Conservation (phyloP, 2,888 invertebrate species). For the Himalopsyche anomala region DNA sequence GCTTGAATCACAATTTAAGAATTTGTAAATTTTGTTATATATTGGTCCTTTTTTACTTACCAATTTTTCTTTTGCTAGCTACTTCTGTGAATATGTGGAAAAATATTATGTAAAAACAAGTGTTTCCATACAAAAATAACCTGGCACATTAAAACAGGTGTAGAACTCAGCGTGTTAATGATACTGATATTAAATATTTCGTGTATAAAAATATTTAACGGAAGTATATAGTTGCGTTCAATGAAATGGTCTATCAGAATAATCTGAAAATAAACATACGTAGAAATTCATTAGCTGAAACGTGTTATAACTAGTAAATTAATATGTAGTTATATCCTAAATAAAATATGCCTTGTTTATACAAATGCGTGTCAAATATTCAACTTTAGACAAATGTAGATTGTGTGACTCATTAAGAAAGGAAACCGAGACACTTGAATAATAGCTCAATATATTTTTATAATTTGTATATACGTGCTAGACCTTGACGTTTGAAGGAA, state of each 20-base stretch:
- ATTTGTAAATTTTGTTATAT: no score
- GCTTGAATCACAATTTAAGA: no score
- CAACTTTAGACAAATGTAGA: no score
- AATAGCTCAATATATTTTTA: no score
- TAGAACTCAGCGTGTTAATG: background rate
- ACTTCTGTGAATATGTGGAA: no score
- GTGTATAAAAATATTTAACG: conserved; percentile 1
- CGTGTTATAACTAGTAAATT: background rate
- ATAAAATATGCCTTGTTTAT: background rate
- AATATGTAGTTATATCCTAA: background rate
- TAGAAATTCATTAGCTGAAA: background rate
- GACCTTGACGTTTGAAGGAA: no score
- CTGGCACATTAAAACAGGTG: background rate
- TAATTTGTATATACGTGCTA: no score
- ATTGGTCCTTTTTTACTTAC: no score
- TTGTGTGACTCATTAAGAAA: no score
- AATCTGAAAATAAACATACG: background rate
- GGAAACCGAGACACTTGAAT: no score
- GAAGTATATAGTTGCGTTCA: background rate
- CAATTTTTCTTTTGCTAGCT: no score
- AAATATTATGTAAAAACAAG: no score
- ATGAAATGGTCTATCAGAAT: background rate
- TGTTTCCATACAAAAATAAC: background rate
- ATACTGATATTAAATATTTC: background rate
- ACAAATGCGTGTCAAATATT: background rate